Conservation (phyloP, 2,113 vertebrate species). For the Peromyscus maniculatus region DNA sequence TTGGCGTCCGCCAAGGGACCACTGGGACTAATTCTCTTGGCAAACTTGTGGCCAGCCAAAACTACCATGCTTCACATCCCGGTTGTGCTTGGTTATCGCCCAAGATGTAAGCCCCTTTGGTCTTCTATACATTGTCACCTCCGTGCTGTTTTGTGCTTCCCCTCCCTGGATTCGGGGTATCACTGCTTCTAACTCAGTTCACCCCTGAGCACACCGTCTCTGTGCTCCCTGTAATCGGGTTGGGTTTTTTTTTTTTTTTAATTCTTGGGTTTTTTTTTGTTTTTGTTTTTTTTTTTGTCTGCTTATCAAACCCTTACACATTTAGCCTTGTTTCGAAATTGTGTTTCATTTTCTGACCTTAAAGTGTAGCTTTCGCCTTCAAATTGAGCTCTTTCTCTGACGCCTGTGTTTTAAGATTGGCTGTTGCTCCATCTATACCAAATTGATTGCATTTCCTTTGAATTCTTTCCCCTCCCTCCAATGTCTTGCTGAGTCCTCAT, state of each 20-base stretch:
- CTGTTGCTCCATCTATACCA: neutral
- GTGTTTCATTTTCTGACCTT: neutral
- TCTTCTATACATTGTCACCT: neutral
- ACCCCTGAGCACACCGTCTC: neutral
- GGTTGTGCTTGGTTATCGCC: constrained; percentile 64
- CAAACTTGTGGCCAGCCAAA: constrained; percentile 66
- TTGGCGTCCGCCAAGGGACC: constrained; percentile 5
- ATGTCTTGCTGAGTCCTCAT: neutral
- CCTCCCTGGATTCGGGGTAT: neutral
- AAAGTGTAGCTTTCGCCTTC: neutral
- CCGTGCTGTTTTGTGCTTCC: neutral
- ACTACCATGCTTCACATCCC: constrained; percentile 62
- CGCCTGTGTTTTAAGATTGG: neutral
- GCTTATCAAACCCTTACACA: neutral
- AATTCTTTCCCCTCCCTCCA: neutral
- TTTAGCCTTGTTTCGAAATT: neutral
- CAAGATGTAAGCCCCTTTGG: constrained; percentile 71
- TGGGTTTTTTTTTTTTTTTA: neutral
- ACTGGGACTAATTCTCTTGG: constrained; percentile 62
- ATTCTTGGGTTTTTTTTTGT: neutral
- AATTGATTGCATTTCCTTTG: neutral
- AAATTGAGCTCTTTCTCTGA: neutral
- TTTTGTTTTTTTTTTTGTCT: neutral
- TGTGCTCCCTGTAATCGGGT: neutral
- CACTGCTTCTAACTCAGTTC: neutral